Conservation (phyloP, 2,113 vertebrate genomes). For the Periophthalmodon schlosseri region DNA sequence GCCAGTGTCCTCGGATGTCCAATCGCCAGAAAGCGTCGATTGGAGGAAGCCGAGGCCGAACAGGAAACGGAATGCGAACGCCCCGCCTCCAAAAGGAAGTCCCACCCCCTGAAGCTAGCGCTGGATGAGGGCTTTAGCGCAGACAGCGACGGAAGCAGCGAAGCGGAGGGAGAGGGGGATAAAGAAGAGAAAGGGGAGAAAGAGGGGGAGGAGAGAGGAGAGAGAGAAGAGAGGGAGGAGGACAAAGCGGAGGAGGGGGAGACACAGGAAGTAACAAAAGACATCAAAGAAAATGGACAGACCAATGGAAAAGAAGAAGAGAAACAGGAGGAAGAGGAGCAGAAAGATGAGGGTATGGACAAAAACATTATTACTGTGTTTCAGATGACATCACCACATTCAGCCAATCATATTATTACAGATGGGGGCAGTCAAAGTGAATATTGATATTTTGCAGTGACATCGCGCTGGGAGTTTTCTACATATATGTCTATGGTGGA, state of each 20-base stretch:
- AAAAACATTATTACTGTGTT: no score
- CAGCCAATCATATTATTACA: no score
- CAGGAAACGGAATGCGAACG: conserved; percentile 73
- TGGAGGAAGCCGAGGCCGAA: conserved; percentile 80
- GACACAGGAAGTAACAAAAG: conserved; percentile 24
- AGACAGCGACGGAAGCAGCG: conserved; percentile 88
- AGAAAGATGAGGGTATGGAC: conserved; percentile 17
- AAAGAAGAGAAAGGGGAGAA: conserved; percentile 52
- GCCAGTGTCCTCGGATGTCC: conserved; percentile 90
- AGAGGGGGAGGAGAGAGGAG: conserved; percentile 1
- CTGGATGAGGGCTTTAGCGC: conserved; percentile 89
- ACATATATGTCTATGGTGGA: no score
- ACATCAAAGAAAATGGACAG: conserved; percentile 2
- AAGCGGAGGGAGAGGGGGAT: conserved; percentile 77
- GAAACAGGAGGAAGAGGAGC: conserved; percentile 25
- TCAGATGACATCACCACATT: no score
- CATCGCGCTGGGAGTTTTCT: no score
- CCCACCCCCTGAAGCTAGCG: conserved; percentile 89
- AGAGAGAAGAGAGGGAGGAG: conserved; percentile 30
- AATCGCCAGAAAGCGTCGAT: conserved; percentile 91
- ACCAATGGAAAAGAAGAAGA: conserved; percentile 20
- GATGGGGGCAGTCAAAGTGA: no score
- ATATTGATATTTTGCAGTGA: no score
- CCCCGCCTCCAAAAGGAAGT: conserved; percentile 88
- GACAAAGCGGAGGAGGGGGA: background rate